Evolutionary conservation across 2,797 vertebrate species (phyloP).

Genomic region (Arctocebus calabarensis): DNA sequence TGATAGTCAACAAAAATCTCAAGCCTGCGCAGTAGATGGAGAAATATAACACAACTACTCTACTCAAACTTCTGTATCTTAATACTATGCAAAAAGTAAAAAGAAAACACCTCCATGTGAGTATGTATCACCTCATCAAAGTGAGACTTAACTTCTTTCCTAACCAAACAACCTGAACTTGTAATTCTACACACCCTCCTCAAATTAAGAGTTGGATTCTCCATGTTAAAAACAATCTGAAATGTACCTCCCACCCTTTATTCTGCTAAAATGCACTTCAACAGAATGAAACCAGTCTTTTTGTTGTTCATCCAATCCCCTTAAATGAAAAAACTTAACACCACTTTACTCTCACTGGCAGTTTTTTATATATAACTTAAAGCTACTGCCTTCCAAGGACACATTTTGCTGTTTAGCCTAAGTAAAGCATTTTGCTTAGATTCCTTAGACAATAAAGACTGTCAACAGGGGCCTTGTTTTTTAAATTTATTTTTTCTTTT

Average conservation of each 20-base stretch:
- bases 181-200: background rate
- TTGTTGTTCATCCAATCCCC: background rate
- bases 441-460: background rate
- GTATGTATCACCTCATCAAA: background rate
- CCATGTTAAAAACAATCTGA: constrained; percentile 7
- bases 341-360: background rate
- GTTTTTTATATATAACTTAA: background rate
- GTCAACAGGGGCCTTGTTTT: background rate
- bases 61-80: background rate
- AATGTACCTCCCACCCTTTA: background rate
- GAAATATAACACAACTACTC: background rate
- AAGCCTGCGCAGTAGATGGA: background rate
- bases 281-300: constrained; percentile 53
- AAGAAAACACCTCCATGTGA: background rate
- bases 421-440: constrained; percentile 52
- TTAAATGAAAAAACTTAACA: constrained; percentile 22
- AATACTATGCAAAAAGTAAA: background rate
- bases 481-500: background rate
- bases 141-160: background rate
- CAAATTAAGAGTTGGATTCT: constrained; percentile 35
- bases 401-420: background rate
- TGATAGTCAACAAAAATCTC: constrained; percentile 38
- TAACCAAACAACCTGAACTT: background rate
- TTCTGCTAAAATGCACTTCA: constrained; percentile 30
- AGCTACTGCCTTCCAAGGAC: background rate